Conservation (phyloP, 1,140 invertebrate genomes). For the Magallana gigas region DNA sequence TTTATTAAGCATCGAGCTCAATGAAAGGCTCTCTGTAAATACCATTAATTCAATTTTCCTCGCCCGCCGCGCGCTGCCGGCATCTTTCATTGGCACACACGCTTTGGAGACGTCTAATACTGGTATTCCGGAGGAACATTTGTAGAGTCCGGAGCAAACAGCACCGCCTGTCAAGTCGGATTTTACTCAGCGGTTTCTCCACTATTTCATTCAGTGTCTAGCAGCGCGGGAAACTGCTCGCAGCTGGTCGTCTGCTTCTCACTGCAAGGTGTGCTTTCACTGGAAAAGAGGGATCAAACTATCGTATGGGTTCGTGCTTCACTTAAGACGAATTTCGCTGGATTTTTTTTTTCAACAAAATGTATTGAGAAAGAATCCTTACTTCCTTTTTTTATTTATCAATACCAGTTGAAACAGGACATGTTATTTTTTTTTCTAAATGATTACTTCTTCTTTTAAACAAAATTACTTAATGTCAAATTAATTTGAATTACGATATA, state of each 20-base stretch:
- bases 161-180: neutral
- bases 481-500: no score
- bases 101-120: neutral
- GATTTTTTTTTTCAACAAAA: neutral
- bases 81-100: conserved; percentile 9
- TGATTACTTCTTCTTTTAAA: no score
- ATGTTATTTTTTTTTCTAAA: neutral
- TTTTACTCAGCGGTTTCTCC: neutral
- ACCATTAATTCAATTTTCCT: conserved; percentile 35
- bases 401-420: neutral
- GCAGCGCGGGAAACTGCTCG: conserved; percentile 9
- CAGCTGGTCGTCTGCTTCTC: conserved; percentile 16
- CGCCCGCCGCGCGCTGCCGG: neutral
- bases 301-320: conserved; percentile 25
- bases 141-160: conserved; percentile 12
- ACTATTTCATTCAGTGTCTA: conserved; percentile 28
- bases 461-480: no score
- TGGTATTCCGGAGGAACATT: neutral
- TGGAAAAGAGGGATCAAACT: neutral
- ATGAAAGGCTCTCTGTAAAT: conserved; percentile 11
- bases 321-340: neutral
- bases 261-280: conserved; percentile 22
- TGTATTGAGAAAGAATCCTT: neutral
- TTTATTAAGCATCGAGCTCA: conserved; percentile 16
- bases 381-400: neutral